Evolutionary conservation across 2,113 vertebrate genomes (phyloP), one percentile per base, ranked within the genome.

Genomic region (Salvelinus alpinus): DNA sequence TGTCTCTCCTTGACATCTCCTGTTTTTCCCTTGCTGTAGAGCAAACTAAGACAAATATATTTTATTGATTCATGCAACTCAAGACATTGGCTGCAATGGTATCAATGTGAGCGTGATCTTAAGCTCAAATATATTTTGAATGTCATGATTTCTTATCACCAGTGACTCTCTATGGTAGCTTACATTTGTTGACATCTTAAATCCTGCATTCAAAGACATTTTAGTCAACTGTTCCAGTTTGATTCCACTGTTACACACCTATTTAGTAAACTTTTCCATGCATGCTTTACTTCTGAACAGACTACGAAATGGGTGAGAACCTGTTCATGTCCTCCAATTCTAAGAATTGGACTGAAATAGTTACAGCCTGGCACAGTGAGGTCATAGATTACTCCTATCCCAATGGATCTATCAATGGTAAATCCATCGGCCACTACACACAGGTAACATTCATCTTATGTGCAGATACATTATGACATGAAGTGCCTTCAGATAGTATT

Each of bases 271-370:
- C 0, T 57, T 59, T 68, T 66, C 16, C 25, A 0, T 80, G 31
- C 51, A 44, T 75, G 77, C 79, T 60, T 31, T 59, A 22, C 66
- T 51, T 1, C 25, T 18, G 57, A 77, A 16, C 86, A 93, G 91
- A 80, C 72, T 92, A 91, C 67, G 57, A 79, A 64, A 29, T 87
- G 1, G 93, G 93, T 0, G 90, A 93, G 85, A 94, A 94, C 74
- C 86, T 94, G 18, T 91, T 87, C 71, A 81, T 79, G 24, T 70
- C 84, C 0, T 44, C 44, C 3, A 0, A 0, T 0, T 1, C 29
- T 0, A 0, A 0, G 3, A 1, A 65, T 0, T 93, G 92, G 92
- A 80, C 64, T 0, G 1, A 9, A 0, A 80, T 85, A 13, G 22
- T 93, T 22, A 54, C 1, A 0, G 65, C 81, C 44, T 94, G 91